phyloP scores from a whole-genome alignment of 2,797 vertebrate genomes.

The Cyprinella venusta region DNA sequence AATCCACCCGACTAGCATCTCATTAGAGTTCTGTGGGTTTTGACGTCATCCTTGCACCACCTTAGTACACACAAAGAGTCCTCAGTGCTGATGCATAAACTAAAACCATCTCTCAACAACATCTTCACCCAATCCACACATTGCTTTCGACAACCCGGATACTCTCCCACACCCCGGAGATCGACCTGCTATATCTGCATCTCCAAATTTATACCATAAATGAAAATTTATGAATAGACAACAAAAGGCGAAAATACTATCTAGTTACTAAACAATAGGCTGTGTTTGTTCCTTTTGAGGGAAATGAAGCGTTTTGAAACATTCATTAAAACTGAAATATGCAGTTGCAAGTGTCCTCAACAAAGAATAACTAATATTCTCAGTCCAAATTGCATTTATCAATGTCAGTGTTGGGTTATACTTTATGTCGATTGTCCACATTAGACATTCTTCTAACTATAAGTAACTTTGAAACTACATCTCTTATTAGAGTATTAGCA shows the following conservation, averaged over 20 bases:
- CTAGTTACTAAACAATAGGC: neutral
- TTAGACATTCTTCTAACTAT: neutral
- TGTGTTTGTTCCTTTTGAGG: neutral
- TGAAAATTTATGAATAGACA: neutral
- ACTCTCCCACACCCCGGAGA: neutral
- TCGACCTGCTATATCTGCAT: neutral
- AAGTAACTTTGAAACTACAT: neutral
- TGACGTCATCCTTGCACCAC: slow-evolving; percentile 66
- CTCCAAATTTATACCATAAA: neutral
- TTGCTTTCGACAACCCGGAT: neutral
- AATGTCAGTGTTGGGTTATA: neutral
- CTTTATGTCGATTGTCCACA: neutral
- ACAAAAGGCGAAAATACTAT: neutral
- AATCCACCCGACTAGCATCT: slow-evolving; percentile 55
- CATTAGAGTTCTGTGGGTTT: slow-evolving; percentile 43
- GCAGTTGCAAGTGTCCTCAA: neutral
- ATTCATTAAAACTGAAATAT: slow-evolving; percentile 6
- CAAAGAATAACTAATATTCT: neutral
- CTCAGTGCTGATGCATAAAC: slow-evolving; percentile 65
- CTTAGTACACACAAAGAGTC: slow-evolving; percentile 68
- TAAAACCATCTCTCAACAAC: slow-evolving; percentile 45
- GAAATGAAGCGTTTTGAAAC: neutral
- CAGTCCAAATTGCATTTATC: slow-evolving; percentile 1
- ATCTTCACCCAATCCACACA: slow-evolving; percentile 16
- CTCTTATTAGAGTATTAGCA: neutral